Evolutionary conservation across 2,113 vertebrate species (phyloP), one percentile per base, ranked within the genome.

Genomic region (Alethe castanea): DNA sequence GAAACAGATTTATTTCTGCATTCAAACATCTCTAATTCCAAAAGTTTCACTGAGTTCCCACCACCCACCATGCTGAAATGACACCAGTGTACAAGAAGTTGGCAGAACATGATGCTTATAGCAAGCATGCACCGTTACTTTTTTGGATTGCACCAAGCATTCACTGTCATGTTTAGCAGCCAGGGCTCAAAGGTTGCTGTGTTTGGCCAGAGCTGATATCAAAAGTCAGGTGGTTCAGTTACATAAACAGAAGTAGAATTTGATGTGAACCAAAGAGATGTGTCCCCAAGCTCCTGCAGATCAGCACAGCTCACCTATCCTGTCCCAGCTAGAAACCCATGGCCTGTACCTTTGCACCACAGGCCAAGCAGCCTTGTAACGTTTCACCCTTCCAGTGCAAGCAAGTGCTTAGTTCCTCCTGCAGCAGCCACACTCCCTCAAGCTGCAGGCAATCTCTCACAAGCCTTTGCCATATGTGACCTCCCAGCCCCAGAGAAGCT

Each of bases 1-100:
- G 52, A 87, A 96, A 94, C 48, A 91, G 80, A 56, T 81, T 94
- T 54, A 19, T 90, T 95, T 87, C 47, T 94, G 61, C 81, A 79
- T 64, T 82, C 53, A 87, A 61, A 48, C 53, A 65, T 79, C 33
- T 56, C 28, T 76, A 74, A 56, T 85, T 89, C 73, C 52, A 69
- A 62, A 80, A 80, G 69, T 84, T 92, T 82, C 24, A 28, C 22
- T 29, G 45, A 57, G 25, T 91, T 94, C 64, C 81, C 54, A 83
- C 86, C 69, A 50, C 83, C 69, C 23, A 61, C 76, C 38, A 50
- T 77, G 25, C 72, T 81, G 56, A 86, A 94, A 71, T 67, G 38
- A 81, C 79, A 94, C 40, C 18, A 61, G 29, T 36, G 40, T 59
- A 44, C 3, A 1, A 5, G 9, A 28, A 86, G 50, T 45, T 95